Conservation (phyloP, 2,888 invertebrate genomes). For the Heliconius hortense region DNA sequence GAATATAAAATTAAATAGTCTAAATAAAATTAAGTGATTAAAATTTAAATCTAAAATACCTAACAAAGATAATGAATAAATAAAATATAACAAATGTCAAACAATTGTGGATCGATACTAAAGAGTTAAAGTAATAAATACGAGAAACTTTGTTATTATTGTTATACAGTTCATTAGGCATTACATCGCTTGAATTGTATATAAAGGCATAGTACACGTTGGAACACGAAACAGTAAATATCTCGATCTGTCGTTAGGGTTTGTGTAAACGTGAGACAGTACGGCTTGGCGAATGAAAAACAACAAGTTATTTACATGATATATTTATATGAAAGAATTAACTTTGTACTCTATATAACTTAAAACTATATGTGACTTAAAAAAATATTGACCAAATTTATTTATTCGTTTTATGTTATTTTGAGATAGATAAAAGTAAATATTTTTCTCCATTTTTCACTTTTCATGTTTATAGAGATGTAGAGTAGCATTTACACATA, state of each 20-base stretch:
- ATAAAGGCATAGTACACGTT: slow-evolving; percentile 36
- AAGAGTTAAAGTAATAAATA: slow-evolving; percentile 13
- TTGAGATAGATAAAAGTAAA: no score
- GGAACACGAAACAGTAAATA: slow-evolving; percentile 38
- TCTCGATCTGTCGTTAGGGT: slow-evolving; percentile 30
- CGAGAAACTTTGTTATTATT: slow-evolving; percentile 32
- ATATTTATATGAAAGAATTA: neutral
- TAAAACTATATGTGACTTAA: no score
- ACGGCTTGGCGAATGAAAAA: slow-evolving; percentile 3
- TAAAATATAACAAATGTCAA: neutral
- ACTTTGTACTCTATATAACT: neutral
- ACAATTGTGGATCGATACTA: neutral
- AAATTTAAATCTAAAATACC: neutral
- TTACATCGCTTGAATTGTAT: slow-evolving; percentile 35
- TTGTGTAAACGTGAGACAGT: slow-evolving; percentile 27
- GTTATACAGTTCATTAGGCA: slow-evolving; percentile 38
- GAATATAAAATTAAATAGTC: no score
- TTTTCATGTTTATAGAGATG: no score
- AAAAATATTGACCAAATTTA: no score
- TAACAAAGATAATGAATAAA: neutral
- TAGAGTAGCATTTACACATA: no score
- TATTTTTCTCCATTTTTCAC: no score
- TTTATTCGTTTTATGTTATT: no score
- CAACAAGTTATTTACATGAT: neutral
- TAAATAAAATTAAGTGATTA: neutral